Conservation (phyloP, 2,113 vertebrate species). For the Bubo bubo region DNA sequence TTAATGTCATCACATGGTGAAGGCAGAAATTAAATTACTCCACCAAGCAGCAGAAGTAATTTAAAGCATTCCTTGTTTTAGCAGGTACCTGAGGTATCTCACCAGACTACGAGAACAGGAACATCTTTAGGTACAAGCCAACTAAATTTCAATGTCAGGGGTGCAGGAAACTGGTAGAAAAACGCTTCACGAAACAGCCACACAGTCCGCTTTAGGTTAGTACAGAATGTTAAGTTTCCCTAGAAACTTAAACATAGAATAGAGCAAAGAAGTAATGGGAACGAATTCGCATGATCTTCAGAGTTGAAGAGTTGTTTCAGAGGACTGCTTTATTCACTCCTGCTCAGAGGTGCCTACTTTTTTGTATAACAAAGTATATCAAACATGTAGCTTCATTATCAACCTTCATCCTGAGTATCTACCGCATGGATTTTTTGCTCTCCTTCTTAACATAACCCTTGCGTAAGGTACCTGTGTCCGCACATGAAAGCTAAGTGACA, state of each 20-base stretch:
- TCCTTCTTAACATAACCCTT: neutral
- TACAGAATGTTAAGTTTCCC: neutral
- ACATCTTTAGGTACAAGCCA: neutral
- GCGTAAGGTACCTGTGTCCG: neutral
- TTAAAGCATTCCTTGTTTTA: neutral
- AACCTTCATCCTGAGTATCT: neutral
- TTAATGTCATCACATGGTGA: slow-evolving; percentile 11
- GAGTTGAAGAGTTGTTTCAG: neutral
- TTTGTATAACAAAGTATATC: neutral
- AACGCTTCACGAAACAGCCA: neutral
- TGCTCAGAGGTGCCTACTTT: neutral
- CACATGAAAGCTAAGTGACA: neutral
- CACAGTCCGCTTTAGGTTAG: neutral
- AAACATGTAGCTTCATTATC: fast-evolving
- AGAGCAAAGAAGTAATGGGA: neutral
- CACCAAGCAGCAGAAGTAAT: neutral
- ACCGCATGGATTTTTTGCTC: fast-evolving
- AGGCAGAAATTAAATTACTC: neutral
- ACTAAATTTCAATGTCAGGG: neutral
- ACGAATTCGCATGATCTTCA: neutral
- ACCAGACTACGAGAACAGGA: neutral
- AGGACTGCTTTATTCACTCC: neutral
- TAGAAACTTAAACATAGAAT: neutral
- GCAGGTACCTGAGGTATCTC: neutral
- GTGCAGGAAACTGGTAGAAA: neutral